phyloP scores from a whole-genome alignment of 2,113 vertebrate genomes.

The Thunnus maccoyii region DNA sequence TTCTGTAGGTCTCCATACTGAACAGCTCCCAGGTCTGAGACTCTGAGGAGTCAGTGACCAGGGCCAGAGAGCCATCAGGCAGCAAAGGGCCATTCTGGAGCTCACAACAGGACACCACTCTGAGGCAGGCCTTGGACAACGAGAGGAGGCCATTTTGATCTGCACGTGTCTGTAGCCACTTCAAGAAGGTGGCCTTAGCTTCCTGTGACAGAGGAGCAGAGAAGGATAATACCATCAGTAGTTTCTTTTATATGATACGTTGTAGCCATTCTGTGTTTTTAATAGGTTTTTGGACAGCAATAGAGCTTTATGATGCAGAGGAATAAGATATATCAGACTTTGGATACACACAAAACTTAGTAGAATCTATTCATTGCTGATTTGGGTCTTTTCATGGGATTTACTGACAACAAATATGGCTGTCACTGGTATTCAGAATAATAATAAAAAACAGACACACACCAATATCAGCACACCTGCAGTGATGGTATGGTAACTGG shows the following conservation, averaged over 20 bases:
- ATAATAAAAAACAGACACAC: too few relatives aligned
- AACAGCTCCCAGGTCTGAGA: constrained; percentile 85
- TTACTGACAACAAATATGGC: too few relatives aligned
- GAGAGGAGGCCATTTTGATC: constrained; percentile 79
- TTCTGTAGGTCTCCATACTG: constrained; percentile 83
- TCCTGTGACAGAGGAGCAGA: constrained; percentile 62
- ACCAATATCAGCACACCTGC: too few relatives aligned
- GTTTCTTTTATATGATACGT: background rate
- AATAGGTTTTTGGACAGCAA: too few relatives aligned
- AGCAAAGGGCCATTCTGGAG: constrained; percentile 52
- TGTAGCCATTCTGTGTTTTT: too few relatives aligned
- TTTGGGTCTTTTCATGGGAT: too few relatives aligned
- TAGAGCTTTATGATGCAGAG: too few relatives aligned
- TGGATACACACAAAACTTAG: too few relatives aligned
- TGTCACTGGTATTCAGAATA: too few relatives aligned
- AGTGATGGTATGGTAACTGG: too few relatives aligned
- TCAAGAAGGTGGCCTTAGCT: constrained; percentile 55
- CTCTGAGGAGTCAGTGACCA: constrained; percentile 81
- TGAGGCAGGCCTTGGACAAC: constrained; percentile 85
- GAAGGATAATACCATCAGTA: background rate
- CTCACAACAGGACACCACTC: constrained; percentile 75
- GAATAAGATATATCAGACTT: too few relatives aligned
- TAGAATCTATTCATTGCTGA: too few relatives aligned
- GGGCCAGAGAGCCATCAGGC: constrained; percentile 75
- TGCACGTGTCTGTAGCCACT: constrained; percentile 80